Percentiles rank a stretch among this genome's conserved stretches.
phyloP scores from a whole-genome alignment of 2,888 invertebrate genomes.

The Alitta virens region DNA sequence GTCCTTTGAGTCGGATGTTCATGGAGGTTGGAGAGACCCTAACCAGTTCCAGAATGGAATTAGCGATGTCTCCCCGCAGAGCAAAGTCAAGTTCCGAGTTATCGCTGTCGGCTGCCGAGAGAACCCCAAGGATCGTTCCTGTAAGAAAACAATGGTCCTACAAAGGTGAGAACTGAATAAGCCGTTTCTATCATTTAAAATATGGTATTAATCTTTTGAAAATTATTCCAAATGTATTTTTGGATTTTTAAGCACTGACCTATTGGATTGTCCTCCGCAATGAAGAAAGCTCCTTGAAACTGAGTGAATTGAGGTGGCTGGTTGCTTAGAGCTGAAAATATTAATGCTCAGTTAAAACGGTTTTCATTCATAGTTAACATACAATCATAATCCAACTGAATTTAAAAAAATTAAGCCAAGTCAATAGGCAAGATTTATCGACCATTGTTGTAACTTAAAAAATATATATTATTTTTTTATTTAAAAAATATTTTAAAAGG shows the following conservation, averaged over 20 bases:
- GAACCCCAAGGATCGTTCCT: constrained; percentile 11
- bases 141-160: too few relatives aligned
- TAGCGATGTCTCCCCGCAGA: constrained; percentile 20
- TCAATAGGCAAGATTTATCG: too few relatives aligned
- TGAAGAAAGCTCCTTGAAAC: constrained; percentile 3
- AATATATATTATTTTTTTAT: too few relatives aligned
- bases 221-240: neutral
- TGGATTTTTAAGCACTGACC: constrained; percentile 8
- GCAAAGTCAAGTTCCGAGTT: constrained; percentile 5
- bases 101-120: constrained; percentile 20
- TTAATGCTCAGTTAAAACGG: neutral
- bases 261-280: constrained; percentile 7
- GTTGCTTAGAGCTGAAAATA: constrained; percentile 13
- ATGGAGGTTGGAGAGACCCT: neutral
- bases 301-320: constrained; percentile 10
- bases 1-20: constrained; percentile 11
- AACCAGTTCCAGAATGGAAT: constrained; percentile 16
- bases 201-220: too few relatives aligned
- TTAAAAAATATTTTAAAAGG: too few relatives aligned
- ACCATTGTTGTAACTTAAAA: too few relatives aligned
- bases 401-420: too few relatives aligned
- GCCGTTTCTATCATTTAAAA: too few relatives aligned
- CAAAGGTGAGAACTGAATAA: too few relatives aligned
- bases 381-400: too few relatives aligned
- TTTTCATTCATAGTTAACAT: too few relatives aligned